phyloP scores from a whole-genome alignment of 2,888 invertebrate species.

The Chesias legatella region DNA sequence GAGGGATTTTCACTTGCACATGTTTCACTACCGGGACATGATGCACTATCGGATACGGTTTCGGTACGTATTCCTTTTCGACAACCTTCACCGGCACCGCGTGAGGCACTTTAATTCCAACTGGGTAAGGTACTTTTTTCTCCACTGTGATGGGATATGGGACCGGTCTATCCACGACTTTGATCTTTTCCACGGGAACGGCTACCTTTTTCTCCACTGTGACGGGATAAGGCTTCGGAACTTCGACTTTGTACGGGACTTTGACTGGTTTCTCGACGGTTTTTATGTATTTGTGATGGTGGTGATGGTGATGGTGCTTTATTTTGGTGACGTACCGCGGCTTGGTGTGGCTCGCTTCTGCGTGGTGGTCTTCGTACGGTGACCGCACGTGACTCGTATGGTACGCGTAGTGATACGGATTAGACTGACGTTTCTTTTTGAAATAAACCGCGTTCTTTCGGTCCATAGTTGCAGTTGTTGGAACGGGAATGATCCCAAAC shows the following conservation, averaged over 20 bases:
- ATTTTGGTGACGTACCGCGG: constrained; percentile 61
- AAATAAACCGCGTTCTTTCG: constrained; percentile 57
- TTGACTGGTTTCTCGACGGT: constrained; percentile 79
- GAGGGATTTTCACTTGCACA: constrained; percentile 66
- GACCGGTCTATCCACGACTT: constrained; percentile 55
- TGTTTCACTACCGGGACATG: constrained; percentile 65
- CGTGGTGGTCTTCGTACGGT: constrained; percentile 46
- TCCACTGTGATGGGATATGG: constrained; percentile 71
- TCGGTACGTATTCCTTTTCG: constrained; percentile 72
- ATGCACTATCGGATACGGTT: constrained; percentile 69
- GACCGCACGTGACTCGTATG: constrained; percentile 42
- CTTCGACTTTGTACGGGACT: constrained; percentile 74
- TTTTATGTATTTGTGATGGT: constrained; percentile 83
- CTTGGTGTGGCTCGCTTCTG: constrained; percentile 47
- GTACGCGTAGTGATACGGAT: constrained; percentile 57
- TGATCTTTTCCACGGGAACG: constrained; percentile 57
- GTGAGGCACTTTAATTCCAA: constrained; percentile 67
- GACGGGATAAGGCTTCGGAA: constrained; percentile 78
- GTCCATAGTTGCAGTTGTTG: constrained; percentile 32
- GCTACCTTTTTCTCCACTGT: constrained; percentile 66
- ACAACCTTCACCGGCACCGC: constrained; percentile 75
- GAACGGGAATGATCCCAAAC: constrained; percentile 57
- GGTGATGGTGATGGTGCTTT: constrained; percentile 84
- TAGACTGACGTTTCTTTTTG: constrained; percentile 51
- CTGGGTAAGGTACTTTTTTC: constrained; percentile 69